A percentile compares a stretch with the other conserved stretches of the same genome.
Conservation (phyloP, 2,797 vertebrate genomes). For the Neomorphus geoffroyi region DNA sequence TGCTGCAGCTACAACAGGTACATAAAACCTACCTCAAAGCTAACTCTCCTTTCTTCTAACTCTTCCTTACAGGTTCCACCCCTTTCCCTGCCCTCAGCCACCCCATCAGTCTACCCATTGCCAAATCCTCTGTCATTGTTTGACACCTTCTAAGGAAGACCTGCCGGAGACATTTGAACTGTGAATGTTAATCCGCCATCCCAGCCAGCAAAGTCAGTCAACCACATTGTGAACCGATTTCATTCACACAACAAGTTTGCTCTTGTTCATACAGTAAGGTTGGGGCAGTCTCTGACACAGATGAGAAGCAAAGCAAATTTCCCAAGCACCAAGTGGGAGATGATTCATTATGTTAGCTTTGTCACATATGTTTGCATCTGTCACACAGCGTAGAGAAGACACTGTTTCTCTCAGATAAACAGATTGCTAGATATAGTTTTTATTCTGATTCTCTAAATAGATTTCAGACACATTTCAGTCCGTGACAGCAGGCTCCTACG, state of each 20-base stretch:
- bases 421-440: neutral
- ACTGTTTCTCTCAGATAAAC: neutral
- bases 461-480: neutral
- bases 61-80: conserved; percentile 65
- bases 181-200: neutral
- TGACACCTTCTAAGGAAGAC: neutral
- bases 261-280: neutral
- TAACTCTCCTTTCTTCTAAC: conserved; percentile 34
- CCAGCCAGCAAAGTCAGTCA: neutral
- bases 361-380: neutral
- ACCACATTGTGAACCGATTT: neutral
- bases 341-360: neutral
- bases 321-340: neutral
- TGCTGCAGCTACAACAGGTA: conserved; percentile 92
- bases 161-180: neutral
- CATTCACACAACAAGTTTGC: neutral
- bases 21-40: conserved; percentile 16
- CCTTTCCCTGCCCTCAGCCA: neutral
- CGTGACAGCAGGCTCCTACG: neutral
- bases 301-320: neutral
- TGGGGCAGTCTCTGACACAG: neutral
- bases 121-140: neutral
- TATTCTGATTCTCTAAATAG: neutral
- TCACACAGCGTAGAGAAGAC: neutral
- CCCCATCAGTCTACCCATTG: neutral